A percentile compares a stretch with the other conserved stretches of the same genome.
phyloP scores from a whole-genome alignment of 2,888 invertebrate genomes.

The Siphlonurus alternatus region DNA sequence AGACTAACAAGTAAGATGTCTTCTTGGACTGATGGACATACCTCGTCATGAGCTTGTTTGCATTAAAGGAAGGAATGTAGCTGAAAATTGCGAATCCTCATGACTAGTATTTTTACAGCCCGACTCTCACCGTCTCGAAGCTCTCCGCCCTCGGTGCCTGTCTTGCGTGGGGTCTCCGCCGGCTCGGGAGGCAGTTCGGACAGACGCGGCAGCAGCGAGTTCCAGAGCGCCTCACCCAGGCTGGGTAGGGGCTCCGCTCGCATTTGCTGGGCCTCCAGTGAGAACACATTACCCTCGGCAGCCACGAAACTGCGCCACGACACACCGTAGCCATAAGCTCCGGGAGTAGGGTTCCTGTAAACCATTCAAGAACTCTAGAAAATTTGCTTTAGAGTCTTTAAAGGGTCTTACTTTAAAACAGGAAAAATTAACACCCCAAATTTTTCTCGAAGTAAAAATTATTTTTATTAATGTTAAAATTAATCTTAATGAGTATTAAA shows the following conservation, averaged over 20 bases:
- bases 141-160: background rate
- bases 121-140: background rate
- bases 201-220: constrained; percentile 17
- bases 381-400: too few relatives aligned
- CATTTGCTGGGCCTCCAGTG: constrained; percentile 13
- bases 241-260: constrained; percentile 1
- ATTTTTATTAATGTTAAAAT: too few relatives aligned
- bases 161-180: background rate
- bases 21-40: too few relatives aligned
- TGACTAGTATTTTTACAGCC: too few relatives aligned
- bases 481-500: background rate
- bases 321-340: constrained; percentile 24
- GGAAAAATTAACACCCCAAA: too few relatives aligned
- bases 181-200: background rate
- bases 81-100: too few relatives aligned
- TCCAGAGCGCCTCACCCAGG: constrained; percentile 16
- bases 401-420: too few relatives aligned
- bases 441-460: too few relatives aligned
- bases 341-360: constrained; percentile 39
- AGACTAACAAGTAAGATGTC: too few relatives aligned
- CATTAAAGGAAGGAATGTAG: too few relatives aligned
- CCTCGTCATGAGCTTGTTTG: too few relatives aligned
- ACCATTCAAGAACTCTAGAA: background rate
- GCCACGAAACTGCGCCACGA: constrained; percentile 41
- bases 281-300: constrained; percentile 16